These are phyloP conservation scores for Drosophila teissieri DNA, from an alignment of 1,140 invertebrate species.

Conservation along the genomic window DNA sequence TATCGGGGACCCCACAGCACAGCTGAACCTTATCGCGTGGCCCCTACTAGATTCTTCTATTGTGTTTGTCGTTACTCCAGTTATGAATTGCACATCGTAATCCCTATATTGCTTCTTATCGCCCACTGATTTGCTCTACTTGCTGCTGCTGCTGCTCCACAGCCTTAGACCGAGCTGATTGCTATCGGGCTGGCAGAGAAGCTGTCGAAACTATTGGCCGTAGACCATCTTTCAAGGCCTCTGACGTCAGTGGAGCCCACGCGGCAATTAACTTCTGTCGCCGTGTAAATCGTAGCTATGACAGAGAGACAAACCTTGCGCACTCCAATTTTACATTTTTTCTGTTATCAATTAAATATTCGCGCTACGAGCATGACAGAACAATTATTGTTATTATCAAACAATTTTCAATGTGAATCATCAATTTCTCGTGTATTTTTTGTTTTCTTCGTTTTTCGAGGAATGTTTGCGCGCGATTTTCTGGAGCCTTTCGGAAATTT, in stretches of 20 bases:
- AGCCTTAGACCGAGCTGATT: not conserved
- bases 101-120: conserved; percentile 38
- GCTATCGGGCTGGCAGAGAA: conserved; percentile 34
- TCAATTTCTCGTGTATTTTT: not conserved
- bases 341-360: conserved; percentile 69
- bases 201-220: conserved; percentile 41
- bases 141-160: conserved; percentile 8
- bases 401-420: conserved; percentile 31
- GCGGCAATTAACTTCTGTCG: conserved; percentile 12
- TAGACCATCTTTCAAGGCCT: conserved; percentile 22
- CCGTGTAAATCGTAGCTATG: too few relatives aligned
- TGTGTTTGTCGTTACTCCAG: conserved; percentile 37
- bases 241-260: conserved; percentile 37
- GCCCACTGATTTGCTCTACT: conserved; percentile 37
- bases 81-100: conserved; percentile 68
- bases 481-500: conserved; percentile 31
- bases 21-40: conserved; percentile 24
- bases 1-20: conserved; percentile 12
- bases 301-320: conserved; percentile 24
- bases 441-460: not conserved
- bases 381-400: conserved; percentile 57
- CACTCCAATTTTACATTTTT: conserved; percentile 29
- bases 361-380: conserved; percentile 61
- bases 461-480: conserved; percentile 40
- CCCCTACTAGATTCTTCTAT: conserved; percentile 14